phyloP scores from a whole-genome alignment of 2,113 vertebrate species.

The Caretta caretta region DNA sequence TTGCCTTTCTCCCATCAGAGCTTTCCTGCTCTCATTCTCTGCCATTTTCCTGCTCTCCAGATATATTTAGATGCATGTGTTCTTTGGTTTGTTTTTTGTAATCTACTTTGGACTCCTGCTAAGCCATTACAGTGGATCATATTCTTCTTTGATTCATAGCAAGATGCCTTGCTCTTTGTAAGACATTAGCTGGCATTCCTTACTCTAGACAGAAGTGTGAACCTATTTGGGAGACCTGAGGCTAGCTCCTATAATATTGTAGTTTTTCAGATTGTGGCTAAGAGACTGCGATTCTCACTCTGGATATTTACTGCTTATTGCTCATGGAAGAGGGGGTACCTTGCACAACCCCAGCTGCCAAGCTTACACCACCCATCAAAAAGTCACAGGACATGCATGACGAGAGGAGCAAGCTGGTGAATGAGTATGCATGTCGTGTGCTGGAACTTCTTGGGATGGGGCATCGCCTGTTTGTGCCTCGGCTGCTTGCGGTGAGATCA shows the following conservation, averaged over 20 bases:
- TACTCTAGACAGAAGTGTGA: slow-evolving; percentile 55
- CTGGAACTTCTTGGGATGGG: slow-evolving; percentile 98
- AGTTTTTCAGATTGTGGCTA: slow-evolving; percentile 56
- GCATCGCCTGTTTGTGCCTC: slow-evolving; percentile 97
- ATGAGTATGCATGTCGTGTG: slow-evolving; percentile 92
- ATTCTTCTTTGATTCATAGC: slow-evolving; percentile 66
- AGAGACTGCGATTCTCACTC: slow-evolving; percentile 75
- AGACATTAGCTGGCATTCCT: slow-evolving; percentile 58
- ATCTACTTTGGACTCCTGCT: slow-evolving; percentile 46
- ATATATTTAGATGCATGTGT: slow-evolving; percentile 72
- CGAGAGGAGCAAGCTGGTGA: slow-evolving; percentile 86
- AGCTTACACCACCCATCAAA: slow-evolving; percentile 87
- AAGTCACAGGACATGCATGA: slow-evolving; percentile 90
- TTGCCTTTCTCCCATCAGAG: slow-evolving; percentile 22
- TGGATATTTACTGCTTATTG: slow-evolving; percentile 81
- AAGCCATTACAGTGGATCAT: slow-evolving; percentile 51
- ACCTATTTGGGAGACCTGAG: slow-evolving; percentile 39
- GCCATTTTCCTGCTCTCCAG: slow-evolving; percentile 67
- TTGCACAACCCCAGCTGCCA: slow-evolving; percentile 84
- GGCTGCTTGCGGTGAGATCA: slow-evolving; percentile 96
- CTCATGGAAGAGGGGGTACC: slow-evolving; percentile 90
- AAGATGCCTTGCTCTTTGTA: slow-evolving; percentile 70
- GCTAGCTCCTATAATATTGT: slow-evolving; percentile 57
- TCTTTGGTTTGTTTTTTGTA: slow-evolving; percentile 62
- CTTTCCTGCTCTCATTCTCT: slow-evolving; percentile 38